Evolutionary conservation across 2,888 invertebrate species (phyloP).

Genomic region (Adelognathus sp.): DNA sequence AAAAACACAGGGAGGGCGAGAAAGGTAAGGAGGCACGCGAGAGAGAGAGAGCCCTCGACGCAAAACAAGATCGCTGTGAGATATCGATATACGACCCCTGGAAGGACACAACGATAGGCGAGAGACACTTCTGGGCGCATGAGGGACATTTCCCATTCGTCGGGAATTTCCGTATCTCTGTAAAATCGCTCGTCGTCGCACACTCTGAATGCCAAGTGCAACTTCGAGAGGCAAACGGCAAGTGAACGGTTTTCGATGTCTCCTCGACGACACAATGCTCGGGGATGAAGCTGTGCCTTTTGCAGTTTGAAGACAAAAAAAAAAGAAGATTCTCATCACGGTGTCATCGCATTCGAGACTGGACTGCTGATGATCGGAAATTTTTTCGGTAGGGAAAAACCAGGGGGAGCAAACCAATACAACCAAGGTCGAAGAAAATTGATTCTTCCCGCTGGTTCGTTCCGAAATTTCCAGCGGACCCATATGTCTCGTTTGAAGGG

Average conservation of each 20-base stretch:
- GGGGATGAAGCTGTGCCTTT: conserved; percentile 8
- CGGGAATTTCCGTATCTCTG: conserved; percentile 36
- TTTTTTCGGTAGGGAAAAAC: background rate
- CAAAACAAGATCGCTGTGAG: conserved; percentile 49
- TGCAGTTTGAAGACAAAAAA: background rate
- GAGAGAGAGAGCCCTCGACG: conserved; percentile 40
- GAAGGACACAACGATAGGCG: conserved; percentile 6
- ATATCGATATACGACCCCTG: conserved; percentile 8
- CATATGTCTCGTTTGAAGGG: background rate
- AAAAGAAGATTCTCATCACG: background rate
- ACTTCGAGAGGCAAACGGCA: conserved; percentile 13
- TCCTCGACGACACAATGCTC: conserved; percentile 2
- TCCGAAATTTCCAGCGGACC: background rate
- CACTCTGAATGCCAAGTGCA: conserved; percentile 49
- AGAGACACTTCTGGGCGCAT: background rate
- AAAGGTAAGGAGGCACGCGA: background rate
- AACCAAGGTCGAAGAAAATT: background rate
- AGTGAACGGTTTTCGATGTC: conserved; percentile 9
- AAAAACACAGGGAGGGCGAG: background rate
- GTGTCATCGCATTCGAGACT: background rate
- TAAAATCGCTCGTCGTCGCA: conserved; percentile 36
- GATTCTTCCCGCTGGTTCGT: background rate
- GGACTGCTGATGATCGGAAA: conserved; percentile 6
- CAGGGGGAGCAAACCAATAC: background rate
- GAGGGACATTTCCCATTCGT: conserved; percentile 31